Evolutionary conservation across 53 echinoderm and acorn worm species (phyloP), one percentile per base, ranked within the genome.

Genomic region (Mesocentrotus franciscanus): DNA sequence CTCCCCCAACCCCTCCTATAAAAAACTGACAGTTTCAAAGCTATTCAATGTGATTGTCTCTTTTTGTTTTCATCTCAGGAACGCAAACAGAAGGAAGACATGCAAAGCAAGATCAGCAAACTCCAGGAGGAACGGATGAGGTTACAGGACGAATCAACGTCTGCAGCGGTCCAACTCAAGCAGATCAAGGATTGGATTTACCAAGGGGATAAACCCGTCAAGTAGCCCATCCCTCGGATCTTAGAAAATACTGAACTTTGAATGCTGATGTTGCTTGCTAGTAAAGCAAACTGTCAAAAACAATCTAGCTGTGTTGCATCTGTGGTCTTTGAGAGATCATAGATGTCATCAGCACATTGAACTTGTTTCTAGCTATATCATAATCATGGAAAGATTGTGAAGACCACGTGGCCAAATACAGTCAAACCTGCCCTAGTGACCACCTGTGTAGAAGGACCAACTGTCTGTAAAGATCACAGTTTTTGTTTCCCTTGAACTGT

Each of bases 131-230:
- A 97, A 78, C 92, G 96, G 89, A 78, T 95, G 95, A 62, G 97
- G 27, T 85, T 97, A 26, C 89, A 96, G n/a, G 95, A 95, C 9
- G 97, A 97, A 61, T 96, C 96, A 17, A 92, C 92, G 17, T 89
- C 95, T 56, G 94, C 96, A 17, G 97, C 97, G 0, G 95, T 95
- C 56, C 96, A 97, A 42, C 95, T 97, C 8, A 93, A 92, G 56
- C 96, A 96, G 78, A 95, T 97, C 96, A 97, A 96, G 57, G 97
- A 97, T 94, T 97, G 97, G 97, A 95, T 96, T 93, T 97, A 95
- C 93, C 95, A 94, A 64, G 95, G 87, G 62, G 95, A 94, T 33
- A 94, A 94, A 61, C 94, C 79, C 0, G 60, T 81, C 57, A 94
- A 94, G 78, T 94, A 81, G 83, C 75, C 27, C n/a, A 74, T 56